Evolutionary conservation across 2,797 vertebrate genomes (phyloP).

Genomic region (Dromococcyx pavoninus): DNA sequence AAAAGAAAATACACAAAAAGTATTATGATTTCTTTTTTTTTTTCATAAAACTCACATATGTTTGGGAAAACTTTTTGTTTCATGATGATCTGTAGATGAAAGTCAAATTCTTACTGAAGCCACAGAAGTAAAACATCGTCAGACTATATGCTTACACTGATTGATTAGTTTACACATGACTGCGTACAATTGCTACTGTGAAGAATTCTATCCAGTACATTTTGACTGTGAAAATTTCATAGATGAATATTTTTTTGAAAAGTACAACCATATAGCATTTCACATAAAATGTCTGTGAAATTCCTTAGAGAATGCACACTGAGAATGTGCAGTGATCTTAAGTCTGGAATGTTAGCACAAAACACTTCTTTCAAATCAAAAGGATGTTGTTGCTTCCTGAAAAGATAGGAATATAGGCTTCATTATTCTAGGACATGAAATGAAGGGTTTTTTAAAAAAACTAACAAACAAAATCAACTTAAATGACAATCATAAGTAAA

Average conservation of each 20-base stretch:
- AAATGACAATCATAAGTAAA: not conserved
- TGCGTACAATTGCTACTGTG: not conserved
- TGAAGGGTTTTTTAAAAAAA: not conserved
- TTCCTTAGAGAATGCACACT: not conserved
- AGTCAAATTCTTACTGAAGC: not conserved
- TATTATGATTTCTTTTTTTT: not conserved
- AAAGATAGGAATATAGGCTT: not conserved
- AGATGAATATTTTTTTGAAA: not conserved
- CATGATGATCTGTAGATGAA: not conserved
- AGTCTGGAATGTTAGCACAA: not conserved
- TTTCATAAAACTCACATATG: no score
- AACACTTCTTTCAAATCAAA: not conserved
- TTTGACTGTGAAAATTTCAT: not conserved
- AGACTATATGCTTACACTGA: not conserved
- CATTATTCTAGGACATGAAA: not conserved
- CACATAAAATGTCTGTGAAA: not conserved
- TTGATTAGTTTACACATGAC: not conserved
- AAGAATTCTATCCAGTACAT: not conserved
- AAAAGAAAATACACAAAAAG: not conserved
- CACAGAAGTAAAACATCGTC: not conserved
- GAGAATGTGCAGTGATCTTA: not conserved
- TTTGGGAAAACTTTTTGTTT: not conserved
- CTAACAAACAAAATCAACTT: not conserved
- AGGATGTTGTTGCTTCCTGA: not conserved
- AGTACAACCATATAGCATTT: not conserved